Percentiles rank a stretch among this genome's conserved stretches.
Conservation (phyloP, 2,113 vertebrate genomes). For the Phocoena phocoena region DNA sequence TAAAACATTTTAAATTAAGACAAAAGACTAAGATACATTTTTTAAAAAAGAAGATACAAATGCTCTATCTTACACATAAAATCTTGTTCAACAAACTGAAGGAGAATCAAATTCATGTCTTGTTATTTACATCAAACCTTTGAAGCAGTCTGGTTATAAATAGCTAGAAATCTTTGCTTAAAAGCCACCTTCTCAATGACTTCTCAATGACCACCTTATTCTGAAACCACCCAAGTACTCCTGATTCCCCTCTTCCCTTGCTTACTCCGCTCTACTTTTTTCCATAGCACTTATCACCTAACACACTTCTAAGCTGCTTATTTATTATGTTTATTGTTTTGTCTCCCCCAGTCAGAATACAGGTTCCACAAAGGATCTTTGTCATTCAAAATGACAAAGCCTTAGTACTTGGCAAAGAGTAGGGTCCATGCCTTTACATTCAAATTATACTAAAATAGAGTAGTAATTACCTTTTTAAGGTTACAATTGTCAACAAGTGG, state of each 20-base stretch:
- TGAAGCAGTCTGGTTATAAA: conserved; percentile 3
- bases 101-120: conserved; percentile 12
- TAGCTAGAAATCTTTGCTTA: neutral
- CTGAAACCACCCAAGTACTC: neutral
- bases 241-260: neutral
- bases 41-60: neutral
- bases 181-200: neutral
- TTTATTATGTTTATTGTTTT: neutral
- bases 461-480: neutral
- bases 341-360: neutral
- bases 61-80: neutral
- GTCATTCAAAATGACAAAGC: neutral
- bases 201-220: neutral
- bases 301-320: neutral
- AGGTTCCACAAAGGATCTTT: neutral
- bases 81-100: conserved; percentile 14
- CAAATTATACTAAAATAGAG: conserved; percentile 6
- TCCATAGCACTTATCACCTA: neutral
- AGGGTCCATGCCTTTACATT: neutral
- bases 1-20: conserved; percentile 32
- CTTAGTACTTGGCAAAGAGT: neutral
- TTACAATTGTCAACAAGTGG: neutral
- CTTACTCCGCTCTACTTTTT: neutral
- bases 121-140: conserved; percentile 3
- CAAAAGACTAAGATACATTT: neutral